These are phyloP conservation scores for Neomonachus schauinslandi DNA, from an alignment of 2,113 vertebrate genomes.

Conservation along the genomic window DNA sequence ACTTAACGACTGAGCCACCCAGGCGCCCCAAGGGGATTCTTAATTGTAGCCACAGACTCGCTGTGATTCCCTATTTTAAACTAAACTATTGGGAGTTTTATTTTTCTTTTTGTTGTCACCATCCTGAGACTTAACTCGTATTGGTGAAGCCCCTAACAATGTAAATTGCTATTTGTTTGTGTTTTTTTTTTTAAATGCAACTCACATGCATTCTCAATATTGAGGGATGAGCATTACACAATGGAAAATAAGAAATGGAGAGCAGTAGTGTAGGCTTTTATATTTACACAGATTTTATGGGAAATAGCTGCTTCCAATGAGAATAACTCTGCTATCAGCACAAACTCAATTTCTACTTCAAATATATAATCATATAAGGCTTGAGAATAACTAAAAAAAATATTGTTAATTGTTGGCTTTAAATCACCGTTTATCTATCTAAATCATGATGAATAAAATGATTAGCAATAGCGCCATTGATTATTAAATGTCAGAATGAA, in stretches of 20 bases:
- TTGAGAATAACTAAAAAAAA: slow-evolving; percentile 8
- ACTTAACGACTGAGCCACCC: too few species aligned
- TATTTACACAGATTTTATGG: not conserved
- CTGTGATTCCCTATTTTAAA: not conserved
- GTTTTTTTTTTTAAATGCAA: not conserved
- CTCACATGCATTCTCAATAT: not conserved
- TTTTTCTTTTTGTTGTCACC: not conserved
- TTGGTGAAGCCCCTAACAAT: not conserved
- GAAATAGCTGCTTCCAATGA: not conserved
- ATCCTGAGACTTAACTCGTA: not conserved
- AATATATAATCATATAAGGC: not conserved
- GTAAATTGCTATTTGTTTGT: not conserved
- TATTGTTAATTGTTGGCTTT: not conserved
- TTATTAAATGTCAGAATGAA: slow-evolving; percentile 16
- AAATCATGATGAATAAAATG: not conserved
- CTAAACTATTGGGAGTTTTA: not conserved
- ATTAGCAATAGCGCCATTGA: not conserved
- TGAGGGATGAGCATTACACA: not conserved
- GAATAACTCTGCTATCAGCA: not conserved
- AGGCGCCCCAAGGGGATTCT: not conserved
- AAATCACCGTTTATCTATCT: not conserved
- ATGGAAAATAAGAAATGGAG: not conserved
- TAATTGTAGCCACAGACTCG: not conserved
- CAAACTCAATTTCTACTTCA: slow-evolving; percentile 19
- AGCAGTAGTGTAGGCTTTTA: not conserved